Evolutionary conservation across 2,888 invertebrate genomes (phyloP).

Genomic region (Elmis aenea): DNA sequence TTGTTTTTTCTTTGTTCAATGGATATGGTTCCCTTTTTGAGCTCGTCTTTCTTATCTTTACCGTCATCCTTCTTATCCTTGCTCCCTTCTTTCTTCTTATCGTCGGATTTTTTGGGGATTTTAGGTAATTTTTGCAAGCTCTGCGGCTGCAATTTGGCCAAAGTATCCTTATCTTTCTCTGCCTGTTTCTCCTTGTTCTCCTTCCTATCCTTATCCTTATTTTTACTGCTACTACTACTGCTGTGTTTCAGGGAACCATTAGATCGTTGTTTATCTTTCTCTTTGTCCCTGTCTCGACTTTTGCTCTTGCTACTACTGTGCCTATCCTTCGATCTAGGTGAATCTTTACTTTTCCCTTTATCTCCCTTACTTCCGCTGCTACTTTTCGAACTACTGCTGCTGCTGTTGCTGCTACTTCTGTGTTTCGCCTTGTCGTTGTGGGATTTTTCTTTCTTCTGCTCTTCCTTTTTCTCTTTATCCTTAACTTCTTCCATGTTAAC

Average conservation of each 20-base stretch:
- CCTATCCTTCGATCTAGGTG: too few relatives aligned
- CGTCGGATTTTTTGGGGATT: conserved; percentile 66
- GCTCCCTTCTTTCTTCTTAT: conserved; percentile 40
- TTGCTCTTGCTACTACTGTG: conserved; percentile 31
- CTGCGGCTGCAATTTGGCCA: conserved; percentile 62
- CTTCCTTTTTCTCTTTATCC: conserved; percentile 20
- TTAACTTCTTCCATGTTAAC: conserved; percentile 23
- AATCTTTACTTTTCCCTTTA: conserved; percentile 31
- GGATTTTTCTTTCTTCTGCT: conserved; percentile 11
- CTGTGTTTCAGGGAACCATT: conserved; percentile 32
- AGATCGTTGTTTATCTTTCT: conserved; percentile 30
- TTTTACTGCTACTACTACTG: conserved; percentile 37
- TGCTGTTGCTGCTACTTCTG: conserved; percentile 37
- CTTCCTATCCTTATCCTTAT: conserved; percentile 45
- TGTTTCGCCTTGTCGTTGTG: conserved; percentile 37
- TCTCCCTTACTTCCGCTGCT: conserved; percentile 33
- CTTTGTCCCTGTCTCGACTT: conserved; percentile 27
- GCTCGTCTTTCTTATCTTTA: conserved; percentile 46
- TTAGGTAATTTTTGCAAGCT: conserved; percentile 70
- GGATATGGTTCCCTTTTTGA: conserved; percentile 73
- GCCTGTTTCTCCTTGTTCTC: conserved; percentile 52
- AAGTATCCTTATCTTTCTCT: conserved; percentile 64
- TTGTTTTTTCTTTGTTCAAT: conserved; percentile 73
- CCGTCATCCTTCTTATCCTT: conserved; percentile 35
- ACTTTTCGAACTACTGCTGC: conserved; percentile 43